These are phyloP conservation scores for Neolamprologus variostigma DNA, from an alignment of 2,113 vertebrate species.

Conservation along the genomic window DNA sequence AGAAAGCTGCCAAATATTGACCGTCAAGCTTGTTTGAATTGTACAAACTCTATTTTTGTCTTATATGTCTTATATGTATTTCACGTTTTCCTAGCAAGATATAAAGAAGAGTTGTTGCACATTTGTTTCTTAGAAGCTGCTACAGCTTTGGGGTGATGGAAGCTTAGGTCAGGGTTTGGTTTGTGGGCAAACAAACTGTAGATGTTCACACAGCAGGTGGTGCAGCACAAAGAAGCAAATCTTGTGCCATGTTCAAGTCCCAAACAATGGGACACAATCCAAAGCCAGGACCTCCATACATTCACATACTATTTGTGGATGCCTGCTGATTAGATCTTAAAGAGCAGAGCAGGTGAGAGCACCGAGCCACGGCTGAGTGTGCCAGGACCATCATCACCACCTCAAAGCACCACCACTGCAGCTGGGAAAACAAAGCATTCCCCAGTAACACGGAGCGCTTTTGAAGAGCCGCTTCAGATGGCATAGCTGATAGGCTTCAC, in stretches of 20 bases:
- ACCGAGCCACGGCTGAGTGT: background rate
- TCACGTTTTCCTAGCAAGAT: background rate
- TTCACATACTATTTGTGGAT: background rate
- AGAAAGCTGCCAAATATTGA: background rate
- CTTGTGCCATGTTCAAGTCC: background rate
- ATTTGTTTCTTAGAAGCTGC: background rate
- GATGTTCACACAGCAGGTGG: background rate
- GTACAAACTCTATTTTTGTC: background rate
- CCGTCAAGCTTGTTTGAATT: background rate
- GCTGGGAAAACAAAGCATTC: conserved; percentile 31
- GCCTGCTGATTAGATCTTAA: background rate
- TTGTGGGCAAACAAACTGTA: background rate
- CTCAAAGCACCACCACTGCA: conserved; percentile 4
- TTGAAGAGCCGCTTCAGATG: background rate
- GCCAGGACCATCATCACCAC: background rate
- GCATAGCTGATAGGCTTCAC: background rate
- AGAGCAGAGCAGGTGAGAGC: conserved; percentile 2
- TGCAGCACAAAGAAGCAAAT: background rate
- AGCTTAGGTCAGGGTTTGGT: background rate
- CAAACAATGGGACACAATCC: background rate
- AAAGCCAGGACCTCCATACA: background rate
- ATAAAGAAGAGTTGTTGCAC: background rate
- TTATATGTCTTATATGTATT: background rate
- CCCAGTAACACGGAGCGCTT: background rate
- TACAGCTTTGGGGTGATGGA: background rate